These are phyloP conservation scores for Thalassarche chlororhynchos DNA, from an alignment of 2,113 vertebrate genomes.

Conservation along the genomic window DNA sequence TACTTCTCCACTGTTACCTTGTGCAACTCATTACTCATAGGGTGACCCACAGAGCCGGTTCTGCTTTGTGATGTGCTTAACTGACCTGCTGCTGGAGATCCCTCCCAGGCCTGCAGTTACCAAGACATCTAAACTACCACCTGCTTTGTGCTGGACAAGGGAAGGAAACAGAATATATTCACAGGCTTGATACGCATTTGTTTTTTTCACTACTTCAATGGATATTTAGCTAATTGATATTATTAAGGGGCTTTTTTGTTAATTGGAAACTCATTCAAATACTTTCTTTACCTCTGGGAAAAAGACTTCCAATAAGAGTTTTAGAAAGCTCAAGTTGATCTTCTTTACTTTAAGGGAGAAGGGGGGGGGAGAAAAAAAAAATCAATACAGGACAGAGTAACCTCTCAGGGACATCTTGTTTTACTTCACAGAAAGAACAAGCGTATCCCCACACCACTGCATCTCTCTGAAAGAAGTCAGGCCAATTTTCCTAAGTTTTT, in stretches of 20 bases:
- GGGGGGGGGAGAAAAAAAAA: neutral
- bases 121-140: neutral
- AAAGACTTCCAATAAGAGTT: neutral
- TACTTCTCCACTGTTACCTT: neutral
- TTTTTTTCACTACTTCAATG: neutral
- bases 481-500: neutral
- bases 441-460: neutral
- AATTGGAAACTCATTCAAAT: neutral
- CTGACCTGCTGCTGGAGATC: neutral
- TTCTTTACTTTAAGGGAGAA: neutral
- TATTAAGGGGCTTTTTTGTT: neutral
- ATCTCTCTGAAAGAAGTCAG: neutral
- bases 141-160: neutral
- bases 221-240: neutral
- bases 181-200: neutral
- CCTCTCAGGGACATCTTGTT: neutral
- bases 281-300: neutral
- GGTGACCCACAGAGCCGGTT: too few species aligned
- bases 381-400: neutral
- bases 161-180: neutral
- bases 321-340: neutral
- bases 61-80: fast-evolving
- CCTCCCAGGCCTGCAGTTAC: neutral
- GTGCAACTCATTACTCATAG: neutral
- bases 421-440: neutral